A percentile compares a stretch with the other conserved stretches of the same genome.
phyloP scores from a whole-genome alignment of 2,113 vertebrate genomes.

The Steatornis caripensis region DNA sequence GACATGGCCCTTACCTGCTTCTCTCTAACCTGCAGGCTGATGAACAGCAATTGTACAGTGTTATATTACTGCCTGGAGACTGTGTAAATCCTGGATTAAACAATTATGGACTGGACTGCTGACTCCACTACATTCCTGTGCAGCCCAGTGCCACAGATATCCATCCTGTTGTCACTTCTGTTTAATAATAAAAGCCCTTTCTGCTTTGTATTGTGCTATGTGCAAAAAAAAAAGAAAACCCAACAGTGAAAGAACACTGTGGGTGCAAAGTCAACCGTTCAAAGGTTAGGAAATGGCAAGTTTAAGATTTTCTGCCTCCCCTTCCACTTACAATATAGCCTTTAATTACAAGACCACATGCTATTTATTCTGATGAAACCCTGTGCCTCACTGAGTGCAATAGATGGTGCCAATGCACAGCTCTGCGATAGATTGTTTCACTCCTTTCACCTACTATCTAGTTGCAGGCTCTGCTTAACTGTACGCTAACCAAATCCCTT shows the following conservation, averaged over 20 bases:
- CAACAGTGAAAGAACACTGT: background rate
- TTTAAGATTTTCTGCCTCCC: background rate
- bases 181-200: background rate
- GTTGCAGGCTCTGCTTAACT: background rate
- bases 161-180: background rate
- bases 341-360: background rate
- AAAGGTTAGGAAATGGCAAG: background rate
- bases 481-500: background rate
- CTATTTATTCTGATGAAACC: background rate
- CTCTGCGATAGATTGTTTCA: background rate
- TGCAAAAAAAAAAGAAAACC: background rate
- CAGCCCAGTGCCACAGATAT: background rate
- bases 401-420: slow-evolving; percentile 17
- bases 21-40: background rate
- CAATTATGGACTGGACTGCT: background rate
- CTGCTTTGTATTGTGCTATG: background rate
- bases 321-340: background rate
- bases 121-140: slow-evolving; percentile 24
- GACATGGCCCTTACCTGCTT: background rate
- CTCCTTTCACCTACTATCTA: background rate
- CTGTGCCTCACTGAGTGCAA: background rate
- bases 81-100: slow-evolving; percentile 36
- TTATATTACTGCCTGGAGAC: background rate
- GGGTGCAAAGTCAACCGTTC: background rate
- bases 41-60: background rate